phyloP scores from a whole-genome alignment of 2,113 vertebrate genomes.

The Setophaga petechia region DNA sequence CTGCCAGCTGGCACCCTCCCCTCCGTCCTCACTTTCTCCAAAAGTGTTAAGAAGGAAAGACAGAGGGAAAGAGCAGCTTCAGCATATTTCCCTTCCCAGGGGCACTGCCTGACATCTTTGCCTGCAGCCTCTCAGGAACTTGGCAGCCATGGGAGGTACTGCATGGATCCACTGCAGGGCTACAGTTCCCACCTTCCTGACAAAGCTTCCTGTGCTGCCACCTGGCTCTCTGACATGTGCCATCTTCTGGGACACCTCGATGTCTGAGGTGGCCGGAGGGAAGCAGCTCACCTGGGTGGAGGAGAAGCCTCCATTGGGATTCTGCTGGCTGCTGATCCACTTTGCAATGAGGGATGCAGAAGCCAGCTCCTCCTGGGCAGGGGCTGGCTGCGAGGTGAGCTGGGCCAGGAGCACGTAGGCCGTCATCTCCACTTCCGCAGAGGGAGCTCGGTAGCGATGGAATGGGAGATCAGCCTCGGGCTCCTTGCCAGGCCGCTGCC shows the following conservation, averaged over 20 bases:
- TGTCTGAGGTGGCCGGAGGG: not conserved
- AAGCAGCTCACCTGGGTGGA: conserved; percentile 74
- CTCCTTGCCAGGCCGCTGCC: conserved; percentile 66
- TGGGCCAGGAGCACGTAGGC: conserved; percentile 63
- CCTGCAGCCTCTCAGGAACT: rapidly evolving
- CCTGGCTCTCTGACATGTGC: not conserved
- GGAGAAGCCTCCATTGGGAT: conserved; percentile 72
- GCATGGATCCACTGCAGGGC: not conserved
- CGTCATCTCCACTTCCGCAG: conserved; percentile 74
- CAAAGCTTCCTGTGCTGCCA: not conserved
- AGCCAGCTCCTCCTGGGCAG: not conserved
- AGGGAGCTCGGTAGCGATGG: conserved; percentile 46
- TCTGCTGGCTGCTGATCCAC: conserved; percentile 75
- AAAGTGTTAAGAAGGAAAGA: not conserved
- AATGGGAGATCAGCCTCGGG: not conserved
- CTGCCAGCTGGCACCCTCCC: not conserved
- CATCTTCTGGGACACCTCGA: rapidly evolving
- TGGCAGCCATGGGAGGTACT: rapidly evolving
- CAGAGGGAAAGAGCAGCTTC: not conserved
- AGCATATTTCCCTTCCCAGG: not conserved
- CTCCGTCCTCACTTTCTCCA: not conserved
- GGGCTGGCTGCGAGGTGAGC: not conserved
- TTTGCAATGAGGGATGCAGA: not conserved
- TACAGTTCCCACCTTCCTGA: no score
- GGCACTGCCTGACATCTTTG: rapidly evolving